Conservation (phyloP, 1,140 invertebrate genomes). For the Caerostris extrusa region DNA sequence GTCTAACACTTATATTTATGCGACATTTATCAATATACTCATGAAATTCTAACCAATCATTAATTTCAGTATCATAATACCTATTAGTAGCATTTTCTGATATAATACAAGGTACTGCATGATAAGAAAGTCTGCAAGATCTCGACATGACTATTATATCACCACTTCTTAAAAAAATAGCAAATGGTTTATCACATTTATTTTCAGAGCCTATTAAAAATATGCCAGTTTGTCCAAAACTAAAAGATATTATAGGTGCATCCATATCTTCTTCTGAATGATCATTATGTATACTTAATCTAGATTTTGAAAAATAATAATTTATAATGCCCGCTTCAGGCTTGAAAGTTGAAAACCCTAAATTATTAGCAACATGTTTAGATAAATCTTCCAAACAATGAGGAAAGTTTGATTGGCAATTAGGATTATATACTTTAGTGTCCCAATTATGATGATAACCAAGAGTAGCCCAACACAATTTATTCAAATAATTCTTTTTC, state of each 20-base stretch:
- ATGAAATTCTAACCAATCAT: constrained; percentile 83
- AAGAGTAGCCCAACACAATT: constrained; percentile 94
- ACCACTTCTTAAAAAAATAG: constrained; percentile 89
- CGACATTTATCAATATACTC: constrained; percentile 85
- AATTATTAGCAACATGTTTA: constrained; percentile 26
- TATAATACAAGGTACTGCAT: constrained; percentile 91
- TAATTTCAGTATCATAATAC: constrained; percentile 80
- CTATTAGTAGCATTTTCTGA: constrained; percentile 82
- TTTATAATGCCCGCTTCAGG: constrained; percentile 96
- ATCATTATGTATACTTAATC: constrained; percentile 94
- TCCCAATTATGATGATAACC: constrained; percentile 98
- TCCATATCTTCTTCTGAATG: constrained; percentile 92
- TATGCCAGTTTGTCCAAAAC: constrained; percentile 92
- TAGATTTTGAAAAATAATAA: constrained; percentile 95
- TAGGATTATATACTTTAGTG: constrained; percentile 86
- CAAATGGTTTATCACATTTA: constrained; percentile 84
- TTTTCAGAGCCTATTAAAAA: constrained; percentile 90
- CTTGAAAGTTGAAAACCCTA: constrained; percentile 79
- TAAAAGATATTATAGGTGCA: constrained; percentile 94
- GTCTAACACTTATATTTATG: constrained; percentile 90
- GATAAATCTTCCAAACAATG: constrained; percentile 66
- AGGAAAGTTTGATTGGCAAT: constrained; percentile 61
- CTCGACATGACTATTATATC: constrained; percentile 92
- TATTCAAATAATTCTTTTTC: constrained; percentile 82
- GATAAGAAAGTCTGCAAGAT: constrained; percentile 88